Evolutionary conservation across 1,140 invertebrate species (phyloP).

Genomic region (Arion vulgaris): DNA sequence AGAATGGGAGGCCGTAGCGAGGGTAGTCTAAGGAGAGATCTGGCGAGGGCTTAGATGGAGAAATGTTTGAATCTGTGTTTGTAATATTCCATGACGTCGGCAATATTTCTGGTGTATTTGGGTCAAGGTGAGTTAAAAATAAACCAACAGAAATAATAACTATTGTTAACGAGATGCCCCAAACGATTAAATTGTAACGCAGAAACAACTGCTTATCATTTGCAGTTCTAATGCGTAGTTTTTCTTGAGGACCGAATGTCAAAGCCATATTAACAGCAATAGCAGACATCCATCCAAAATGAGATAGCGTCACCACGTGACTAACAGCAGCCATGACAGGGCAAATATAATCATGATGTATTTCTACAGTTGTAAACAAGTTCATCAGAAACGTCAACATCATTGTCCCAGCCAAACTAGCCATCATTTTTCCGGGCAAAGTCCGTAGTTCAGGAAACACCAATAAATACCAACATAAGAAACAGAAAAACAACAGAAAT

Average conservation of each 20-base stretch:
- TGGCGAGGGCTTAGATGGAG: background rate
- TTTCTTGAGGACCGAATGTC: background rate
- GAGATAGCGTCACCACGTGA: background rate
- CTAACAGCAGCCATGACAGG: background rate
- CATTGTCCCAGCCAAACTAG: background rate
- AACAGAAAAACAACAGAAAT: background rate
- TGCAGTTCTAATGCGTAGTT: background rate
- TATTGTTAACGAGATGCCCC: background rate
- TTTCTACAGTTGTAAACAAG: background rate
- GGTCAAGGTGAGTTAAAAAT: background rate
- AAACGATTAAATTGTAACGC: background rate
- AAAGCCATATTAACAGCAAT: slow-evolving; percentile 9
- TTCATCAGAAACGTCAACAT: background rate
- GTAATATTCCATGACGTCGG: no score
- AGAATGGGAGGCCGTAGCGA: background rate
- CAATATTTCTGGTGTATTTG: background rate
- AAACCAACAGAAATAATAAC: background rate
- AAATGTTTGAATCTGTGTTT: no score
- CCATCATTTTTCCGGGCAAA: background rate
- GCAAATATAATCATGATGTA: background rate
- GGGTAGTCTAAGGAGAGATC: background rate
- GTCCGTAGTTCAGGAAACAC: background rate
- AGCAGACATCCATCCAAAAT: slow-evolving; percentile 15
- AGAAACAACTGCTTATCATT: background rate
- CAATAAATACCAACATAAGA: background rate